Percentiles rank a stretch among this genome's conserved stretches.
phyloP scores from a whole-genome alignment of 2,888 invertebrate genomes.

The Philereme vetulata region DNA sequence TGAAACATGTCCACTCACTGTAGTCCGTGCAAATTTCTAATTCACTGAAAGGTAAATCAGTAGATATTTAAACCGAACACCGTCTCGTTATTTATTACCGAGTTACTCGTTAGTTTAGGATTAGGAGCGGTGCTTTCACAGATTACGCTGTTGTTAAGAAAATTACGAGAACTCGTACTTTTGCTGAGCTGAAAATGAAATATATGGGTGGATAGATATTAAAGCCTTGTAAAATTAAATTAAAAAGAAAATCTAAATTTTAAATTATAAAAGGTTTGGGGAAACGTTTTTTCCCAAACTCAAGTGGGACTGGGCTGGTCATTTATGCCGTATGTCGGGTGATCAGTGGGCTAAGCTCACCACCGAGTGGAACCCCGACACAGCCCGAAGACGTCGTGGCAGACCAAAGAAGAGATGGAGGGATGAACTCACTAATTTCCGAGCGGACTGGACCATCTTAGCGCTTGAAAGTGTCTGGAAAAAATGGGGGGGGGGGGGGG shows the following conservation, averaged over 20 bases:
- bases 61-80: constrained; percentile 28
- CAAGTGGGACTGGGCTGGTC: too few species aligned
- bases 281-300: too few species aligned
- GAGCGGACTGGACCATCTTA: too few species aligned
- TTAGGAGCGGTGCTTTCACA: constrained; percentile 33
- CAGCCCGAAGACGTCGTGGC: too few species aligned
- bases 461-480: too few species aligned
- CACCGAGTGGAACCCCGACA: too few species aligned
- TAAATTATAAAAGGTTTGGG: not conserved
- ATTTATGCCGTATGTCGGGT: too few species aligned
- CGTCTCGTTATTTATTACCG: constrained; percentile 38
- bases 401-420: too few species aligned
- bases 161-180: constrained; percentile 27
- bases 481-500: too few species aligned
- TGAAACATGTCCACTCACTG: constrained; percentile 11
- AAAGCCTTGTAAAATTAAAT: constrained; percentile 14
- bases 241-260: constrained; percentile 9
- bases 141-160: constrained; percentile 38
- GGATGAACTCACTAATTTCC: too few species aligned
- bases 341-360: too few species aligned
- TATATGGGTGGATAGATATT: constrained; percentile 18
- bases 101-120: constrained; percentile 42
- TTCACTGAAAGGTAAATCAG: constrained; percentile 26
- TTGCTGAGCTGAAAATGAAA: constrained; percentile 35
- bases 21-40: constrained; percentile 16